Evolutionary conservation across 2,113 vertebrate genomes (phyloP), one percentile per base, ranked within the genome.

Genomic region (Synodontis membranacea): DNA sequence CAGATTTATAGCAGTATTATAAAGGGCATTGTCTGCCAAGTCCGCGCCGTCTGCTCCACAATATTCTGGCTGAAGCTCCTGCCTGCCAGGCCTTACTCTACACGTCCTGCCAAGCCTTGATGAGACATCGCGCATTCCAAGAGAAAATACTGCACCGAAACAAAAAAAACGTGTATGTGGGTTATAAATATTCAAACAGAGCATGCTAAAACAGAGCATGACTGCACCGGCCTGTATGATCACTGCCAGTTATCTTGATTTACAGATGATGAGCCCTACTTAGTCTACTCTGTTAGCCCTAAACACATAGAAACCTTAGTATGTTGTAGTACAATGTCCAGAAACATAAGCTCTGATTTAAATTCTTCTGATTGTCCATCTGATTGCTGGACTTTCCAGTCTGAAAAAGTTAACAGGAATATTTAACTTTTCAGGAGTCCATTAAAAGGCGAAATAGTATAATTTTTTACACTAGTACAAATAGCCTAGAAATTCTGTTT

Each of bases 1-100:
- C 87, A 91, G 91, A 94, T 95, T 93, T 92, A 93, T 92, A 84
- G 92, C 91, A 91, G 92, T 92, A 89, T 94, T 92, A 78, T 52
- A 19, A 31, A 89, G 90, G 86, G 84, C 84, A 85, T 86, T 91
- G 93, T 91, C 91, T 89, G 92, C 91, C 91, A 87, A 89, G 88
- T 93, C 87, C 44, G 48, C 54, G 19, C 34, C 56, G 34, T 37
- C 62, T 56, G 70, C 70, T 84, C 66, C 58, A 83, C 74, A 46
- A 62, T 83, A 54, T 54, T 60, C 70, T 34, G 17, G 84, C 90
- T 88, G 92, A 90, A 90, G 56, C 81, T 90, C 42, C 87, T 91
- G 92, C 89, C 92, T 87, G 91, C 91, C 82, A 90, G 75, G 70
- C 82, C 72, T 58, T 23, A 52, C 89, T 89, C 92, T 85, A 91